Evolutionary conservation across 2,888 invertebrate species (phyloP).

Genomic region (Nemotelus nigrinus): DNA sequence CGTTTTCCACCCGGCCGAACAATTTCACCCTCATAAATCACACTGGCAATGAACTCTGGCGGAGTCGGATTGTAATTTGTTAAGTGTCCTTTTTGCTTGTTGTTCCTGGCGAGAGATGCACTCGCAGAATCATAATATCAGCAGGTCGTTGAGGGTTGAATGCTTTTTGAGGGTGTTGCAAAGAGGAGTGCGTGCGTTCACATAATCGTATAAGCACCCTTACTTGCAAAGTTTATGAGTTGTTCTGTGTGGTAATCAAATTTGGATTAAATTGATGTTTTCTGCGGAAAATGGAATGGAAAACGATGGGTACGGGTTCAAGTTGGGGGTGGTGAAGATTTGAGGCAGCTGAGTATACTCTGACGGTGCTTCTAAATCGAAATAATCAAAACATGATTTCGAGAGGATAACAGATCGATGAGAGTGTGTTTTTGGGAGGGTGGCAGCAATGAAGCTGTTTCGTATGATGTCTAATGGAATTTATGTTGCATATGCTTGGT

Average conservation of each 20-base stretch:
- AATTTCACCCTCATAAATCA: conserved; percentile 44
- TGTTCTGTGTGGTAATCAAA: conserved; percentile 50
- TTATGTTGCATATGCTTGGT: too few relatives aligned
- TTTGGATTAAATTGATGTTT: conserved; percentile 52
- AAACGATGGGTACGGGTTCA: conserved; percentile 8
- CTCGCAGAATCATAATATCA: neutral
- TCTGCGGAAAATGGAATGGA: conserved; percentile 40
- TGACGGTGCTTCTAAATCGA: conserved; percentile 30
- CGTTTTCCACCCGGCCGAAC: conserved; percentile 38
- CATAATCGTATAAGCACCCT: conserved; percentile 38
- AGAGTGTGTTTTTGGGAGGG: neutral
- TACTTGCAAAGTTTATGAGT: conserved; percentile 36
- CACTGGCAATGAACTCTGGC: conserved; percentile 29
- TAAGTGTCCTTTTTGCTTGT: conserved; percentile 39
- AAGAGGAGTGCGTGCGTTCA: conserved; percentile 25
- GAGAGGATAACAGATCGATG: neutral
- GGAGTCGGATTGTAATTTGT: conserved; percentile 41
- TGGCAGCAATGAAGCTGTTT: too few relatives aligned
- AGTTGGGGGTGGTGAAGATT: neutral
- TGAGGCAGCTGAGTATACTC: neutral
- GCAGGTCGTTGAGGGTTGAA: conserved; percentile 21
- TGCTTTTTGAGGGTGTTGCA: conserved; percentile 19
- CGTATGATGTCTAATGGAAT: too few relatives aligned
- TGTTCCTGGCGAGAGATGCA: conserved; percentile 20
- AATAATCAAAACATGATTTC: conserved; percentile 40